Evolutionary conservation across 2,888 invertebrate genomes (phyloP).

Genomic region (Nyleta sp.): DNA sequence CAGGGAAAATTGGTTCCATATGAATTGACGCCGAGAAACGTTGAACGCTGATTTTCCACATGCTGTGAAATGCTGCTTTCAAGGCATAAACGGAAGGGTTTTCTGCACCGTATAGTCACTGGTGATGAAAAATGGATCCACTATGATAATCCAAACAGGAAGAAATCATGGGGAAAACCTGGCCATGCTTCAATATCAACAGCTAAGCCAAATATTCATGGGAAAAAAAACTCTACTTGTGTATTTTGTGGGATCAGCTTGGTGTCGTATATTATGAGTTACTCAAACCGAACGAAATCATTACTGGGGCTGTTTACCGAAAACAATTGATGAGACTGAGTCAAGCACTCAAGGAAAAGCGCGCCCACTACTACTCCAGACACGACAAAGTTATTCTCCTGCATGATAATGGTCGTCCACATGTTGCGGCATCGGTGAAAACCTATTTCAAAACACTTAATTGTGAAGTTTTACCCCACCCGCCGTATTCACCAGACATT

Average conservation of each 20-base stretch:
- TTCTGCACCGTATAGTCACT: conserved; percentile 16
- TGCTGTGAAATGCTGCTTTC: not conserved
- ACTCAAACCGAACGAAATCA: not conserved
- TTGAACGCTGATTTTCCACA: not conserved
- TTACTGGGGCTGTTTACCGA: not conserved
- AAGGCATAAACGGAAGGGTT: not conserved
- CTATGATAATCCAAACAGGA: not conserved
- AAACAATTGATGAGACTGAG: not conserved
- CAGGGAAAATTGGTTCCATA: conserved; percentile 1
- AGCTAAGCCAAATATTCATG: not conserved
- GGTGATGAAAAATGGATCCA: conserved; percentile 43
- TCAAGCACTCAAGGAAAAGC: not conserved
- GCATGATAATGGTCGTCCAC: not conserved
- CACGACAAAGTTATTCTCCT: conserved; percentile 1
- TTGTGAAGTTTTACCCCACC: conserved; percentile 5
- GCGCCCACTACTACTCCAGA: not conserved
- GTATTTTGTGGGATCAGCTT: not conserved
- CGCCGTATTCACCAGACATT: conserved; percentile 5
- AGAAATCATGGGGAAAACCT: not conserved
- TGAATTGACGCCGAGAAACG: not conserved
- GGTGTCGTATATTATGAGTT: conserved; percentile 1
- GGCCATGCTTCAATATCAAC: not conserved
- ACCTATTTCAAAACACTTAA: not conserved
- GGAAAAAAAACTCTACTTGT: not conserved
- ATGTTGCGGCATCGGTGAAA: not conserved